phyloP scores from a whole-genome alignment of 2,797 vertebrate species.

The Phylloscopus collybita region DNA sequence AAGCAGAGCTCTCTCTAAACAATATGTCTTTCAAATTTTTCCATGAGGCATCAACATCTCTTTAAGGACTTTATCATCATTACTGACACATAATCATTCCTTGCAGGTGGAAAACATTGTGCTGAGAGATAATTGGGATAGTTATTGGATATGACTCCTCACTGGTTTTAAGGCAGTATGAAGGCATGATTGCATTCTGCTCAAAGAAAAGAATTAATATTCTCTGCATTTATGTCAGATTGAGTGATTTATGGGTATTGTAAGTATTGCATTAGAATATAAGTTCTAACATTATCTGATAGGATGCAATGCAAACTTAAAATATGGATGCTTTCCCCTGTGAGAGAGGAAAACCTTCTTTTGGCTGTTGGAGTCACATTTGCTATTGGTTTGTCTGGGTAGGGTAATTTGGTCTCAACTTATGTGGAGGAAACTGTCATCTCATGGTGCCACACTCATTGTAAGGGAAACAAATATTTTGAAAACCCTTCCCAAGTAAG shows the following conservation, averaged over 20 bases:
- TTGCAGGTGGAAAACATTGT: constrained; percentile 74
- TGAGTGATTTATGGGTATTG: constrained; percentile 70
- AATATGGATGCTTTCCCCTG: neutral
- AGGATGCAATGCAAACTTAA: constrained; percentile 45
- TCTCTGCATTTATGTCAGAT: constrained; percentile 66
- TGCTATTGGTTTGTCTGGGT: constrained; percentile 36
- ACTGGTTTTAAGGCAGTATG: constrained; percentile 66
- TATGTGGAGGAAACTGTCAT: neutral
- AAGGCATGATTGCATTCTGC: constrained; percentile 67
- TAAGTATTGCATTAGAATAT: constrained; percentile 55
- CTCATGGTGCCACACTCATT: neutral
- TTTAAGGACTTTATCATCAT: constrained; percentile 70
- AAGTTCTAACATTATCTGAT: constrained; percentile 51
- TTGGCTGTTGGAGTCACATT: constrained; percentile 11
- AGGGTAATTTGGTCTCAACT: neutral
- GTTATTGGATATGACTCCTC: constrained; percentile 75
- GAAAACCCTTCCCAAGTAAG: constrained; percentile 33
- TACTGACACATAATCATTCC: constrained; percentile 71
- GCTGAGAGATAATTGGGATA: constrained; percentile 73
- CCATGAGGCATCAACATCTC: constrained; percentile 62
- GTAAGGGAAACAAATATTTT: constrained; percentile 47
- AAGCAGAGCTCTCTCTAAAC: constrained; percentile 55
- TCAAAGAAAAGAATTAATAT: constrained; percentile 72
- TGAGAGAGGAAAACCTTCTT: neutral
- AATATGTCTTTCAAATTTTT: constrained; percentile 54